Evolutionary conservation across 2,113 vertebrate species (phyloP).

Genomic region (Mola mola): DNA sequence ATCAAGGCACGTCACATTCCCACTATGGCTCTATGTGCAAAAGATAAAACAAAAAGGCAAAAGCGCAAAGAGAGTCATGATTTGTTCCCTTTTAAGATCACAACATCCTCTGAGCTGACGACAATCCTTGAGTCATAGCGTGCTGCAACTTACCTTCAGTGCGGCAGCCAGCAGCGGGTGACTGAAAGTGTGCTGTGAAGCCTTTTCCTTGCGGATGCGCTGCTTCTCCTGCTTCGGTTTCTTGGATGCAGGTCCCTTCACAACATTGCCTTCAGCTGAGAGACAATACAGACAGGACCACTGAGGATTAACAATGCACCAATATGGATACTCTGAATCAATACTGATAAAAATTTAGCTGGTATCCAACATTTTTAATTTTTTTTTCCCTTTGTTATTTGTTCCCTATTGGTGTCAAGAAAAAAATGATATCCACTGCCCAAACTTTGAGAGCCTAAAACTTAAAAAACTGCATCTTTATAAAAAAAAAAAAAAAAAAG

Average conservation of each 20-base stretch:
- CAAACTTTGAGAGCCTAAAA: too few species aligned
- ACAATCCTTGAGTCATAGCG: not conserved
- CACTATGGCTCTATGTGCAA: conserved; percentile 90
- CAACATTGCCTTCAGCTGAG: conserved; percentile 70
- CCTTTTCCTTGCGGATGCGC: conserved; percentile 85
- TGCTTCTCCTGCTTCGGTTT: conserved; percentile 81
- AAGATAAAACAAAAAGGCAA: not conserved
- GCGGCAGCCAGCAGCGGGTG: conserved; percentile 87
- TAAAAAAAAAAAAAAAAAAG: too few species aligned
- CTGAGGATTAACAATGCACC: not conserved
- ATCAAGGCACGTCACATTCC: conserved; percentile 89
- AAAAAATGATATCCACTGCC: too few species aligned
- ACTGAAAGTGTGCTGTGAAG: conserved; percentile 85
- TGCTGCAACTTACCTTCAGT: conserved; percentile 85
- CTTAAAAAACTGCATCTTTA: too few species aligned
- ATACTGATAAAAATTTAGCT: too few species aligned
- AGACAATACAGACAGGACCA: not conserved
- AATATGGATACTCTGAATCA: too few species aligned
- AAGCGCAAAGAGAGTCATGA: not conserved
- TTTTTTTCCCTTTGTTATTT: too few species aligned
- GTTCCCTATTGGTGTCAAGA: too few species aligned
- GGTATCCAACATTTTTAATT: too few species aligned
- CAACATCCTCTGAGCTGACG: too few species aligned
- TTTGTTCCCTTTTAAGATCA: not conserved
- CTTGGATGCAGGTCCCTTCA: conserved; percentile 73